Base-by-base conservation (phyloP, 2,113 vertebrate genomes). In the Trachemys scripta region DNA sequence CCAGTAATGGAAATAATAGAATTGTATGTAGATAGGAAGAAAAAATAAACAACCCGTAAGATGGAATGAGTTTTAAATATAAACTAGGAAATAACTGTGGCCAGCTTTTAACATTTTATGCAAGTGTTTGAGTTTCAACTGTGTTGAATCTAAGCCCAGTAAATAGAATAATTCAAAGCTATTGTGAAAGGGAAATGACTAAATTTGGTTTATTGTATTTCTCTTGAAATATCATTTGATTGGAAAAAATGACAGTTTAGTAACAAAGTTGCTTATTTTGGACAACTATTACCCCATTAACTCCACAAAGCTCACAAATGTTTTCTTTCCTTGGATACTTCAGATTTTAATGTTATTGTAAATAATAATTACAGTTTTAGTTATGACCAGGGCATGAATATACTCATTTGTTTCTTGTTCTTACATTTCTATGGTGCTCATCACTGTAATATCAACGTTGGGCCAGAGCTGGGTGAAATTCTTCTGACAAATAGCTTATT, bases 81-180 rank as follows among this genome's bases (percentile, higher is more conserved):
- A 91, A 31, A 80, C 51, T n/a, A 35, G 87, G 38, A 56, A 62
- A 20, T 13, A 91, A 69, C 31, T 24, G 10, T 85, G 54, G 59
- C n/a, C 82, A 84, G 10, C 31, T 90, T 94, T 19, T 69, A 45
- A 0, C 57, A 75, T 59, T 4, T 80, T 65, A 25, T 22, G 25
- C 51, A 93, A 92, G 51, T 51, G 2, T 27, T 10, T 82, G 53
- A 91, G 59, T 89, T 94, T 92, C 51, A 84, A 1, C 84, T 88
- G 19, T 62, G 7, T 85, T 96, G 93, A 92, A 90, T 90, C 49
- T 69, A 84, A 94, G 94, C 94, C 94, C 76, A 96, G 92, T 88
- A 93, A 38, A 56, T 87, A 88, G 76, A 96, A 94, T 94, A 93
- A 88, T 80, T 19, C 56, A 83, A 92, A 93, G 51, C 85, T 94